phyloP scores from a whole-genome alignment of 2,888 invertebrate species.

The Phaonia tiefii region DNA sequence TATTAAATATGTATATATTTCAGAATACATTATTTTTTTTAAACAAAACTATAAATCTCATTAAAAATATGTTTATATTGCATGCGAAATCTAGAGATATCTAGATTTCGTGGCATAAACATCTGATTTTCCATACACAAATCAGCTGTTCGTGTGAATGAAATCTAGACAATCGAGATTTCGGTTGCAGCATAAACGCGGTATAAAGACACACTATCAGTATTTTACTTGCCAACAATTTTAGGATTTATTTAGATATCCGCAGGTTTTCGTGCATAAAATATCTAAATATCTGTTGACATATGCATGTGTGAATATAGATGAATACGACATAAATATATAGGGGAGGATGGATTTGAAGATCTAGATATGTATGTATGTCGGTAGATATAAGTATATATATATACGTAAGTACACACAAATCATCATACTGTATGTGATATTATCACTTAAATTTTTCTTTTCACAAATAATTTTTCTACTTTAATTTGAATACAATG shows the following conservation, averaged over 20 bases:
- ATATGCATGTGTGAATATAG: neutral
- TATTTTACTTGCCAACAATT: slow-evolving; percentile 44
- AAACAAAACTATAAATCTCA: no score
- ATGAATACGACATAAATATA: no score
- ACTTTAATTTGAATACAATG: slow-evolving; percentile 66
- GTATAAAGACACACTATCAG: slow-evolving; percentile 61
- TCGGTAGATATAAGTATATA: neutral
- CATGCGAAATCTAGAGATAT: no score
- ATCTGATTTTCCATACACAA: no score
- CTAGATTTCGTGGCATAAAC: no score
- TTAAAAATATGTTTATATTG: no score
- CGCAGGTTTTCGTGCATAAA: slow-evolving; percentile 7
- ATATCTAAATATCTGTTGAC: neutral
- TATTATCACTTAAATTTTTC: slow-evolving; percentile 65
- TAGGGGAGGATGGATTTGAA: no score
- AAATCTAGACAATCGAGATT: no score
- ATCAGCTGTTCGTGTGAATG: no score
- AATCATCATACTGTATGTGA: slow-evolving; percentile 56
- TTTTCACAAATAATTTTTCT: slow-evolving; percentile 64
- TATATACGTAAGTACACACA: neutral
- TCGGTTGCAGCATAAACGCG: slow-evolving; percentile 23
- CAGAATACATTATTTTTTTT: neutral
- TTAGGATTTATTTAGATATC: slow-evolving; percentile 60
- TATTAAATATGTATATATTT: neutral
- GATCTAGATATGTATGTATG: neutral